Conservation (phyloP, 2,888 invertebrate species). For the Panopea generosa region DNA sequence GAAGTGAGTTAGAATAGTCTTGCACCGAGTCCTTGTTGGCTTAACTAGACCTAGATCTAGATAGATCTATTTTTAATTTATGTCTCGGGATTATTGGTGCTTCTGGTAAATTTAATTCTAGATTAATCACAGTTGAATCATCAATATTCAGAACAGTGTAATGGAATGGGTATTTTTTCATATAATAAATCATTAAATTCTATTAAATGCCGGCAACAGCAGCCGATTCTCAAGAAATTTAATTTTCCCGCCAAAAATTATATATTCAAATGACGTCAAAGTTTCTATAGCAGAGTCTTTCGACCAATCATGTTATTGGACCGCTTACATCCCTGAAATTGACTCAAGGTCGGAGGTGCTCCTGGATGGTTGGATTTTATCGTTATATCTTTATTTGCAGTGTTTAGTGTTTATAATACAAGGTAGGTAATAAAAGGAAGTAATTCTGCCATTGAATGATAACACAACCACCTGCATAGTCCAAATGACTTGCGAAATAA, state of each 20-base stretch:
- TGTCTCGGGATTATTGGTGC: no score
- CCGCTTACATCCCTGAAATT: constrained; percentile 36
- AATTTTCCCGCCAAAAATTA: constrained; percentile 28
- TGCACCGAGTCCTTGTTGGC: no score
- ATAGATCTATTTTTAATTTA: no score
- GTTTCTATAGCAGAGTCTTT: constrained; percentile 49
- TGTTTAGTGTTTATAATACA: not conserved
- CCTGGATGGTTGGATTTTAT: constrained; percentile 25
- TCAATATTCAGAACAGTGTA: no score
- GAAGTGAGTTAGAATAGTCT: no score
- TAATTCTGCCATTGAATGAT: not conserved
- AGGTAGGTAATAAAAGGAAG: not conserved
- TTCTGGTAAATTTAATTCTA: no score
- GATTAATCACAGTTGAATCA: no score
- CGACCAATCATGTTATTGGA: constrained; percentile 41
- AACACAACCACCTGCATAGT: no score
- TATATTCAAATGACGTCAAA: constrained; percentile 57
- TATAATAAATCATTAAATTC: no score
- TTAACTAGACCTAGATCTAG: no score
- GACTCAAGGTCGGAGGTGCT: constrained; percentile 52
- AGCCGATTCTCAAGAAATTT: not conserved
- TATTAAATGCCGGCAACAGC: no score
- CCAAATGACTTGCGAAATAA: constrained; percentile 6
- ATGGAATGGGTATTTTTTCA: no score
- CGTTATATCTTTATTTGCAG: not conserved